Evolutionary conservation across 1,140 invertebrate genomes (phyloP).

Genomic region (Drosophila littoralis): DNA sequence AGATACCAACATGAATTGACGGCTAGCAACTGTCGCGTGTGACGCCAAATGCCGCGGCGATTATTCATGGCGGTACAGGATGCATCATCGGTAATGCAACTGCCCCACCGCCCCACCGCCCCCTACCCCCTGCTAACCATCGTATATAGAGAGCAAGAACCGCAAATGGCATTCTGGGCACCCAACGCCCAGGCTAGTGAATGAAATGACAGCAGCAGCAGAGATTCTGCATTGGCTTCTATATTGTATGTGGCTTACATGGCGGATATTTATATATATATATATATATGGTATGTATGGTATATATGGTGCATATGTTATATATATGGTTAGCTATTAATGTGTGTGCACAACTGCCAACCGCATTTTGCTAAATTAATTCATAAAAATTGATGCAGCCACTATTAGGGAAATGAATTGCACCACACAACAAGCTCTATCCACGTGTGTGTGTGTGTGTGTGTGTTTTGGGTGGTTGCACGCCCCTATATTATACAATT

Average conservation of each 20-base stretch:
- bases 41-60: conserved; percentile 71
- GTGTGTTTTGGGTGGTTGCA: conserved; percentile 41
- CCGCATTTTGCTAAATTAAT: conserved; percentile 76
- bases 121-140: neutral
- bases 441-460: neutral
- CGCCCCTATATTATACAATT: conserved; percentile 35
- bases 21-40: conserved; percentile 69
- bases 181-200: conserved; percentile 51
- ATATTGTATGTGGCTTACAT: neutral
- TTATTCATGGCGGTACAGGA: conserved; percentile 71
- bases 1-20: conserved; percentile 77
- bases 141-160: conserved; percentile 40
- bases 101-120: neutral
- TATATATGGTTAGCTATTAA: conserved; percentile 61
- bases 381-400: conserved; percentile 77
- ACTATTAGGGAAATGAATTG: conserved; percentile 74
- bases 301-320: conserved; percentile 1
- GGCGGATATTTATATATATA: neutral
- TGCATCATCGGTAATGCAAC: conserved; percentile 59
- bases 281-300: conserved; percentile 3
- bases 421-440: conserved; percentile 26
- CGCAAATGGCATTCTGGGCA: conserved; percentile 50
- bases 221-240: conserved; percentile 32
- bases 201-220: conserved; percentile 75
- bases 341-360: conserved; percentile 75